Evolutionary conservation across 2,113 vertebrate species (phyloP).

Genomic region (Coryphaenoides rupestris): DNA sequence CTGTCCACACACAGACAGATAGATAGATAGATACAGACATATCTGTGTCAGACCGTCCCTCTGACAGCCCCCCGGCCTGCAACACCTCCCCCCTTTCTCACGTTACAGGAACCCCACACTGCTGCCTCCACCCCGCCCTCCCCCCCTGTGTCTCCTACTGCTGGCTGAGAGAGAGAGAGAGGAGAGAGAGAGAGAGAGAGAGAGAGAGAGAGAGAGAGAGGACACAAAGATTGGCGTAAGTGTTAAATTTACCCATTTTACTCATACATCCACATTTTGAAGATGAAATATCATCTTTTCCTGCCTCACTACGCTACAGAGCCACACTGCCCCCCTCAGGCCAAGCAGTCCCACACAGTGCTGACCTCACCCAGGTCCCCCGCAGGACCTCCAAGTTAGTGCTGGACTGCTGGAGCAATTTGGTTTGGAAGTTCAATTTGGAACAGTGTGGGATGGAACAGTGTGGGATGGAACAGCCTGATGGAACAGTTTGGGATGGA

Average conservation of each 20-base stretch:
- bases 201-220: constrained; percentile 2
- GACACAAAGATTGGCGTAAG: too few relatives aligned
- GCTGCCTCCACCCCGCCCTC: neutral
- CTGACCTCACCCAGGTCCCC: neutral
- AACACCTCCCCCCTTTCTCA: neutral
- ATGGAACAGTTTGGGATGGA: too few relatives aligned
- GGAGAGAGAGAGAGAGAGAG: neutral
- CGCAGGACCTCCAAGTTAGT: neutral
- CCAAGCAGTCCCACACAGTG: neutral
- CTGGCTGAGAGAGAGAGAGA: neutral
- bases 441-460: neutral
- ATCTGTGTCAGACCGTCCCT: constrained; percentile 25
- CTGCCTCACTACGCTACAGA: constrained; percentile 39
- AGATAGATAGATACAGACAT: neutral
- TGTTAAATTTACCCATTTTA: too few relatives aligned
- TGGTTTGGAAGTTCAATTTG: too few relatives aligned
- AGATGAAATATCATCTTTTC: too few relatives aligned
- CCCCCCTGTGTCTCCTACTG: too few relatives aligned
- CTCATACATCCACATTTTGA: too few relatives aligned
- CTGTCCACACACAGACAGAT: constrained; percentile 35
- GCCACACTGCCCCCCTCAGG: constrained; percentile 63
- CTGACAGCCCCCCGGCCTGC: neutral
- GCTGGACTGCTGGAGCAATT: too few relatives aligned
- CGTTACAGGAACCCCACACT: neutral
- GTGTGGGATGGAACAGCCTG: too few relatives aligned